Percentiles rank a stretch among this genome's conserved stretches.
Conservation (phyloP, 2,797 vertebrate species). For the Brachyrhaphis roseni region DNA sequence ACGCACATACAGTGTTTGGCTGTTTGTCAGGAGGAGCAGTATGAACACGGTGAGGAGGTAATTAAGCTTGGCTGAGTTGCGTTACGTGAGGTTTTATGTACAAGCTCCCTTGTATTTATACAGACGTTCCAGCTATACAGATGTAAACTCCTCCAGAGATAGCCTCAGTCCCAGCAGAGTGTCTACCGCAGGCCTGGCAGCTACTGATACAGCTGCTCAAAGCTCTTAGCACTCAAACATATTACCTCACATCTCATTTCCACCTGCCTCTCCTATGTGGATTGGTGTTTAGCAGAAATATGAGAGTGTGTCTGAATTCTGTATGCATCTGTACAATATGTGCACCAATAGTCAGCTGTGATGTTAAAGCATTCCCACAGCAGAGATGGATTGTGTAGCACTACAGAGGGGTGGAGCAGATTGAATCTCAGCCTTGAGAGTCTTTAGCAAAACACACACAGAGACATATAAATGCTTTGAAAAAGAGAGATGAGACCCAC, state of each 20-base stretch:
- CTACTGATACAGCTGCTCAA: slow-evolving; percentile 64
- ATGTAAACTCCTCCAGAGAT: slow-evolving; percentile 38
- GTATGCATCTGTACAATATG: slow-evolving; percentile 39
- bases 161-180: slow-evolving; percentile 52
- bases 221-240: slow-evolving; percentile 47
- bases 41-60: slow-evolving; percentile 37
- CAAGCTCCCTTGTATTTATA: slow-evolving; percentile 38
- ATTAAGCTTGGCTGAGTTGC: slow-evolving; percentile 54
- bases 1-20: slow-evolving; percentile 34
- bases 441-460: slow-evolving; percentile 56
- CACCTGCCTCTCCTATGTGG: slow-evolving; percentile 41
- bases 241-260: slow-evolving; percentile 60
- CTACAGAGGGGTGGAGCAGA: slow-evolving; percentile 49
- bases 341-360: slow-evolving; percentile 46
- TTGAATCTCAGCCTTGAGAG: slow-evolving; percentile 57
- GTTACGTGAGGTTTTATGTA: slow-evolving; percentile 28
- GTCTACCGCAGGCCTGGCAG: slow-evolving; percentile 52
- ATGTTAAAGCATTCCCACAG: slow-evolving; percentile 59
- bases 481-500: slow-evolving; percentile 37
- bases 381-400: slow-evolving; percentile 48
- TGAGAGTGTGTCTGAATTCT: slow-evolving; percentile 23
- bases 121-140: slow-evolving; percentile 37
- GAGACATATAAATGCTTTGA: slow-evolving; percentile 26
- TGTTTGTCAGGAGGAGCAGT: slow-evolving; percentile 46
- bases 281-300: slow-evolving; percentile 21